Evolutionary conservation across 1,140 invertebrate genomes (phyloP).

Genomic region (Elysia chlorotica): DNA sequence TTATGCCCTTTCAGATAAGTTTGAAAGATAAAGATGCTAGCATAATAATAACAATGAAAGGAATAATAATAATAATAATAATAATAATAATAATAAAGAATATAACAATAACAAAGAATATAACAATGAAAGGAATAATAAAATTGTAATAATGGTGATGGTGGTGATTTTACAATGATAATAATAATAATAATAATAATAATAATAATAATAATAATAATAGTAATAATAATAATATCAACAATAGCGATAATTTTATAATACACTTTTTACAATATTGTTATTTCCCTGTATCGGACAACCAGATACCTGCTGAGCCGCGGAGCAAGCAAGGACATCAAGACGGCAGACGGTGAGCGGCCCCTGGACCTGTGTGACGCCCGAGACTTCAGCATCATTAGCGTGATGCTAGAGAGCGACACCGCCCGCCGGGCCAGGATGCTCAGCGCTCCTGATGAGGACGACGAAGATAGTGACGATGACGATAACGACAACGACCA

Average conservation of each 20-base stretch:
- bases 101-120: no score
- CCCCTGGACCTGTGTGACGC: slow-evolving; percentile 60
- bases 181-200: no score
- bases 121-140: not conserved
- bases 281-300: not conserved
- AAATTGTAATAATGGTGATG: not conserved
- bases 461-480: slow-evolving; percentile 10
- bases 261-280: not conserved
- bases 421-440: slow-evolving; percentile 10
- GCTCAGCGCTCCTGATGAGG: not conserved
- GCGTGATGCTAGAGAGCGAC: slow-evolving; percentile 45
- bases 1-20: no score
- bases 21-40: no score
- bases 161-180: not conserved
- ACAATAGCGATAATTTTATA: not conserved
- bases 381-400: slow-evolving; percentile 53
- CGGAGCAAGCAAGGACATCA: slow-evolving; percentile 49
- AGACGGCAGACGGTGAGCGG: slow-evolving; percentile 57
- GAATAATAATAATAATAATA: no score
- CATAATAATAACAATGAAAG: no score
- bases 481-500: slow-evolving; percentile 6
- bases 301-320: slow-evolving; percentile 51
- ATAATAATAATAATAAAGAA: no score
- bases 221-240: no score
- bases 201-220: no score